These are phyloP conservation scores for Acromyrmex heyeri DNA, from an alignment of 1,140 invertebrate species.

Conservation along the genomic window DNA sequence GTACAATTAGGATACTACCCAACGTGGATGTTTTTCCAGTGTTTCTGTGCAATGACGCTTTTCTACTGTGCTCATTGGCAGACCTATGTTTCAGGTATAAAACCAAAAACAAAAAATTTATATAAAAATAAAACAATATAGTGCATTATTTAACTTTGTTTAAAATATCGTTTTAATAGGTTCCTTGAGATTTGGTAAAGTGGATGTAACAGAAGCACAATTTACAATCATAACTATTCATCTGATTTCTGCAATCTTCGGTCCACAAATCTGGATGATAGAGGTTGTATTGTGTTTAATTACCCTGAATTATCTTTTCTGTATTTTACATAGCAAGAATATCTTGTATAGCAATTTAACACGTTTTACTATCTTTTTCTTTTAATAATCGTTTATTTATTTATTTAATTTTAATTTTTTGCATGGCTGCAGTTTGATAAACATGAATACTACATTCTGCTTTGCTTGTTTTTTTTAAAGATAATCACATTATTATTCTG, in stretches of 20 bases:
- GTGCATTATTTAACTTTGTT: neutral
- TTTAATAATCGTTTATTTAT: too few species aligned
- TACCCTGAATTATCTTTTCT: constrained; percentile 54
- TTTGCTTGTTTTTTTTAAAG: constrained; percentile 8
- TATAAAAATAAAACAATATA: constrained; percentile 73
- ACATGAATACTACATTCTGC: constrained; percentile 7
- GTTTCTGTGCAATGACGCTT: constrained; percentile 96
- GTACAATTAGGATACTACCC: constrained; percentile 96
- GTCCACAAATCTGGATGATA: constrained; percentile 94
- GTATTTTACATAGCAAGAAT: constrained; percentile 52
- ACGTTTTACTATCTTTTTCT: constrained; percentile 17
- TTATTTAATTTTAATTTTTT: constrained; percentile 11
- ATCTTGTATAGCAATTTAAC: constrained; percentile 40
- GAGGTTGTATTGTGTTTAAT: constrained; percentile 89
- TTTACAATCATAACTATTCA: constrained; percentile 97
- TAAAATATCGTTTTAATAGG: constrained; percentile 85
- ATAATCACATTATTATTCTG: constrained; percentile 16
- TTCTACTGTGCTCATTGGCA: constrained; percentile 99
- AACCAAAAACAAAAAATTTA: neutral
- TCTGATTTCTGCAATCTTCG: constrained; percentile 94
- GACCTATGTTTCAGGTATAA: constrained; percentile 97
- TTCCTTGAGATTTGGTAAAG: constrained; percentile 95
- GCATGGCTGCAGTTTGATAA: constrained; percentile 15
- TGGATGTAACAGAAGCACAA: constrained; percentile 99
- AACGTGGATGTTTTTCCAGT: constrained; percentile 97